These are phyloP conservation scores for Nannoperca obscura DNA, from an alignment of 2,797 vertebrate species.

Conservation along the genomic window DNA sequence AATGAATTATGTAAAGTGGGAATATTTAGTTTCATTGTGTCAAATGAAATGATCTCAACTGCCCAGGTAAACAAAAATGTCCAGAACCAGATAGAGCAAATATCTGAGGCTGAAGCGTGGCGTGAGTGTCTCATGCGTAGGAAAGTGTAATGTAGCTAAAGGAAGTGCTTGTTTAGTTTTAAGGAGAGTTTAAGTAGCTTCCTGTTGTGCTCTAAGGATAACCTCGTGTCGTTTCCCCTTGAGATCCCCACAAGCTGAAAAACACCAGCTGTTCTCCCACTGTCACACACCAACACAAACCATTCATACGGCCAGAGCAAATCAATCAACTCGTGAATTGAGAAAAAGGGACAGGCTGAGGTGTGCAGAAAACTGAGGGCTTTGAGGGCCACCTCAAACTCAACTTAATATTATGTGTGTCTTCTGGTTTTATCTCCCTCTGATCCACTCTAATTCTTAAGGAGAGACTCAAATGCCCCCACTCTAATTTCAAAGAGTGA, in stretches of 20 bases:
- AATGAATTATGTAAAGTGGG: neutral
- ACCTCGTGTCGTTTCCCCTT: slow-evolving; percentile 61
- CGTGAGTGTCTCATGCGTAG: slow-evolving; percentile 43
- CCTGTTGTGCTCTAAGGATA: slow-evolving; percentile 71
- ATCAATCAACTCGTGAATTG: slow-evolving; percentile 56
- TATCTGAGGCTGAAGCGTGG: slow-evolving; percentile 49
- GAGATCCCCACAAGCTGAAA: no score
- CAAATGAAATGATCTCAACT: slow-evolving; percentile 33
- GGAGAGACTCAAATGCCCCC: slow-evolving; percentile 18
- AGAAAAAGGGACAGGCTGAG: slow-evolving; percentile 7
- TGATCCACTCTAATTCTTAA: slow-evolving; percentile 35
- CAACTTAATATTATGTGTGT: slow-evolving; percentile 30
- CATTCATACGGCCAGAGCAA: slow-evolving; percentile 27
- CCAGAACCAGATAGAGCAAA: slow-evolving; percentile 30
- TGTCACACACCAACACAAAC: no score
- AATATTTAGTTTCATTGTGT: neutral
- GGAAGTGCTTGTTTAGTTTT: slow-evolving; percentile 75
- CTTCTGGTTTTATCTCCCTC: slow-evolving; percentile 42
- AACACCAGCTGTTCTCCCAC: no score
- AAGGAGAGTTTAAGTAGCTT: slow-evolving; percentile 75
- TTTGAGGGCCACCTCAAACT: slow-evolving; percentile 22
- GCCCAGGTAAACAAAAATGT: slow-evolving; percentile 11
- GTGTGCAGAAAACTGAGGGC: slow-evolving; percentile 22
- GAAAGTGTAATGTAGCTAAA: slow-evolving; percentile 55
- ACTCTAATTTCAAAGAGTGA: slow-evolving; percentile 37